Base-by-base conservation (phyloP, 2,113 vertebrate genomes). In the Pseudopodoces humilis region DNA sequence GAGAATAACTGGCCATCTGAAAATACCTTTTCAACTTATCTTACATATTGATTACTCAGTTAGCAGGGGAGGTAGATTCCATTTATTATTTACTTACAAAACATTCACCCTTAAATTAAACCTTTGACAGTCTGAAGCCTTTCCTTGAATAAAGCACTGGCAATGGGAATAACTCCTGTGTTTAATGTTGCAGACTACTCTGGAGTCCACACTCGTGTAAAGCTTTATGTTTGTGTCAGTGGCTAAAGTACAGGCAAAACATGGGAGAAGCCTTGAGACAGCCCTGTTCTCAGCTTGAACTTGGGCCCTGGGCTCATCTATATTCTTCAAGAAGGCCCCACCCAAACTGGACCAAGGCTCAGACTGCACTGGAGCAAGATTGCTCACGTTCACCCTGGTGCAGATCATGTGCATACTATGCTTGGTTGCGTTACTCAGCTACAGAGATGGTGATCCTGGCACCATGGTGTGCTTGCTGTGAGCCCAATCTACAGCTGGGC, bases 11-110 rank as follows among this genome's bases (percentile, higher is more conserved):
- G 81, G 25, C 27, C 88, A 33, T 43, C 80, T 88, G 65, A 92
- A 94, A 92, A 83, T 17, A 69, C 8, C 21, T 78, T 86, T 70
- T 74, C 28, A 90, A 46, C 65, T 95, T 92, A 83, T 67, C 56
- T 91, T 86, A 77, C 44, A 27, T 63, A 75, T 75, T 95, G 80
- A 88, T 83, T 94, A 75, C 22, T 85, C 68, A 76, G 37, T 84
- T 91, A 96, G 22, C 63, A 67, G 10, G 27, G 19, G 15, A 91
- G 56, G 55, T 74, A 91, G 83, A 79, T 83, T 39, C 44, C 28
- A 35, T 86, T 90, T 68, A 23, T 86, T 85, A 50, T 63, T 65
- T 50, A 52, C n/a, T 82, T 47, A 79, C 15, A 64, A 71, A 86
- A 28, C 21, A 12, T 1, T 18, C 21, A 60, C 25, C 3, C 28